These are phyloP conservation scores for Rhopalosiphum maidis DNA, from an alignment of 1,140 invertebrate species.

Conservation along the genomic window DNA sequence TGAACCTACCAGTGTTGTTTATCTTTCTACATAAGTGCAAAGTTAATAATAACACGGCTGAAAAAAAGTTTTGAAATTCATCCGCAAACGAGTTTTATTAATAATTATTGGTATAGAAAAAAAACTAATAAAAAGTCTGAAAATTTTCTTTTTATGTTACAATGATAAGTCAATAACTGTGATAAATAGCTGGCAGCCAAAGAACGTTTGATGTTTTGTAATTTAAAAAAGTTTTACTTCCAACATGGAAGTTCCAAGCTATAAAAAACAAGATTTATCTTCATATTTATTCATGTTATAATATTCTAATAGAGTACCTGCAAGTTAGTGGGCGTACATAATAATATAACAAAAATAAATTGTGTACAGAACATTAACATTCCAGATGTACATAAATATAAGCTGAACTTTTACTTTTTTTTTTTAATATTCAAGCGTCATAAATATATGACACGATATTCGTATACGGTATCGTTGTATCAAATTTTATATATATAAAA, in stretches of 20 bases:
- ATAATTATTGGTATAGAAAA: not conserved
- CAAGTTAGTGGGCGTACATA: not conserved
- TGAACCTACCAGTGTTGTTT: not conserved
- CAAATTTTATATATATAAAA: not conserved
- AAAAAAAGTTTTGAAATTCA: not conserved
- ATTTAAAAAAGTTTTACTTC: not conserved
- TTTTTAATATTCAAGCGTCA: not conserved
- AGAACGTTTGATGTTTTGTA: not conserved
- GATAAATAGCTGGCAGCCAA: not conserved
- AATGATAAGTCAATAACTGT: not conserved
- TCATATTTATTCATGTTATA: not conserved
- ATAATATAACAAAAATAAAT: not conserved
- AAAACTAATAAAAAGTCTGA: not conserved
- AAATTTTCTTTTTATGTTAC: not conserved
- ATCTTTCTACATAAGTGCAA: not conserved
- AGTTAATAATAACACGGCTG: not conserved
- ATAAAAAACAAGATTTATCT: not conserved
- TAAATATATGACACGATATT: not conserved
- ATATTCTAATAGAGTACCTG: conserved; percentile 2
- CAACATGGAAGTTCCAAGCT: not conserved
- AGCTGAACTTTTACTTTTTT: not conserved
- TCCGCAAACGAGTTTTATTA: not conserved
- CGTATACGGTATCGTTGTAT: not conserved
- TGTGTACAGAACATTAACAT: not conserved
- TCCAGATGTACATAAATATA: not conserved